Base-by-base conservation (phyloP, 2,113 vertebrate species). In the Nettapus auritus region DNA sequence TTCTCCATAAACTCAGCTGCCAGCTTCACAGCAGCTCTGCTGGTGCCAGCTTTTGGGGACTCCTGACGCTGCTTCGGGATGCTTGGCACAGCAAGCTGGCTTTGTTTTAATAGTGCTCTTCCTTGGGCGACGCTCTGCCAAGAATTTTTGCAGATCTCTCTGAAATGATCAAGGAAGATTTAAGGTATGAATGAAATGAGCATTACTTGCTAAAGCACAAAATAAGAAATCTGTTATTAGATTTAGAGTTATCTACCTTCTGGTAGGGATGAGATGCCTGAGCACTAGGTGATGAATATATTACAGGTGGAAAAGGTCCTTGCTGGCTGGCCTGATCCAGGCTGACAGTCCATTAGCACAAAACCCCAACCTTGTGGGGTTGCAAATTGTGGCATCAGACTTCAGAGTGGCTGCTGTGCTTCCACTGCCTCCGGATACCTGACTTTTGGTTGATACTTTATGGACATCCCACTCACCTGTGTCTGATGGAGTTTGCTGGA, bases 31-130 rank as follows among this genome's bases (percentile, higher is more conserved):
- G 56, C 71, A 86, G 80, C 76, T 82, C 66, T 0, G 2, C 36
- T 7, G 31, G 33, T 82, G 86, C 67, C 77, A 92, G 68, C 36
- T 81, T 29, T 29, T 59, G 64, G 82, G 78, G 77, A 75, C 93
- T 96, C 78, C 84, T 93, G 74, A 82, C 78, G 57, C 29, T 0
- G 4, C 60, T 70, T 89, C 0, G 1, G 88, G 86, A 84, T 82
- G 69, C 38, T 90, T 88, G 88, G 80, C 77, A 86, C 3, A 3
- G 59, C 55, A 36, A 86, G 50, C 68, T 93, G 94, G 70, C 64
- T 85, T 60, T 88, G 60, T 46, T 87, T 93, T 84, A 52, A 75
- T 89, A 53, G 64, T 82, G 77, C 48, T 92, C 21, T 92, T 92
- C 76, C 64, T 69, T 63, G 73, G n/a, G 71, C 68, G 69, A 68